phyloP scores from a whole-genome alignment of 2,113 vertebrate genomes.

The Grammomys surdaster region DNA sequence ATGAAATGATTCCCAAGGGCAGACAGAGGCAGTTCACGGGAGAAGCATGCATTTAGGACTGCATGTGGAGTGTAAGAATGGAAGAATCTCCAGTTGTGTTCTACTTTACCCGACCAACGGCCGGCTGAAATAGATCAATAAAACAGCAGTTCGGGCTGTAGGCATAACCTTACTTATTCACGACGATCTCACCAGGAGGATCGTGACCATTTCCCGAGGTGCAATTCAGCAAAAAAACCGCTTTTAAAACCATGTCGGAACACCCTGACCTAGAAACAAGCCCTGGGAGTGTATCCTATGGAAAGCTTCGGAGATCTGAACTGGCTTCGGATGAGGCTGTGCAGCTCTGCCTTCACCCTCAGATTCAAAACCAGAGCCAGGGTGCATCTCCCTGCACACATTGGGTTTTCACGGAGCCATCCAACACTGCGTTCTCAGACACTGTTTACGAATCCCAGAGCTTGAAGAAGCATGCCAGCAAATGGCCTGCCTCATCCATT shows the following conservation, averaged over 20 bases:
- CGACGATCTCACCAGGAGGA: background rate
- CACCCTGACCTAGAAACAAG: background rate
- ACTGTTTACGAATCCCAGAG: background rate
- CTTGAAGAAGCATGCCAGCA: background rate
- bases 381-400: background rate
- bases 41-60: background rate
- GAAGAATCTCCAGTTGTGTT: slow-evolving; percentile 5
- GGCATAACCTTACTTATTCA: background rate
- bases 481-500: background rate
- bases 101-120: background rate
- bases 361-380: background rate
- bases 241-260: background rate
- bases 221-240: background rate
- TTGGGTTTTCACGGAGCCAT: background rate
- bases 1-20: background rate
- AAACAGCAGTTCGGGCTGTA: background rate
- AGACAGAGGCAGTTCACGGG: background rate
- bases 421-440: background rate
- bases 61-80: background rate
- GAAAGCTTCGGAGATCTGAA: background rate
- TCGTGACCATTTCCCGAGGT: background rate
- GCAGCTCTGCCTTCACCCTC: background rate
- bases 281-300: background rate
- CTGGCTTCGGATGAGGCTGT: background rate
- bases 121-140: background rate